Evolutionary conservation across 2,113 vertebrate species (phyloP).

Genomic region (Pampusana beccarii): DNA sequence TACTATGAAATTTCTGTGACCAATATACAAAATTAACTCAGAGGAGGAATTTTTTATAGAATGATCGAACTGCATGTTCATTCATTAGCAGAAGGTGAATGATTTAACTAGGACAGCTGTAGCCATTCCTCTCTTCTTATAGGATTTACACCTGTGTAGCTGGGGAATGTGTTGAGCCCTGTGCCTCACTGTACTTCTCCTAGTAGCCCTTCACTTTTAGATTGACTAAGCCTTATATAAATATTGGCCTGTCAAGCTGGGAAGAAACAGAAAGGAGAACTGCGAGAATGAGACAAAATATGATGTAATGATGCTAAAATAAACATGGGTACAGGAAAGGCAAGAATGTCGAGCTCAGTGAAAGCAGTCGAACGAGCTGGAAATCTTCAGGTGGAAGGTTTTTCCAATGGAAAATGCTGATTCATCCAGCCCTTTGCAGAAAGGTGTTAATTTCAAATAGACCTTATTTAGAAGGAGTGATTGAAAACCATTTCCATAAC

Average conservation of each 20-base stretch:
- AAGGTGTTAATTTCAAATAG: conserved; percentile 53
- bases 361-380: neutral
- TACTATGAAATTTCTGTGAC: neutral
- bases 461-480: conserved; percentile 9
- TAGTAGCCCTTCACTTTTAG: neutral
- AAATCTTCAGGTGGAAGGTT: neutral
- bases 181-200: neutral
- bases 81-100: neutral
- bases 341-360: conserved; percentile 32
- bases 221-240: conserved; percentile 2
- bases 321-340: conserved; percentile 53
- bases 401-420: conserved; percentile 50
- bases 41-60: neutral
- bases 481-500: conserved; percentile 51
- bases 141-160: neutral
- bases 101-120: neutral
- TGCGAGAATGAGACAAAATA: conserved; percentile 30
- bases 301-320: conserved; percentile 39
- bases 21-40: neutral
- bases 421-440: neutral
- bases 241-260: neutral
- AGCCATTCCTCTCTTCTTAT: conserved; percentile 1
- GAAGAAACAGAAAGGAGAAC: conserved; percentile 15
- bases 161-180: neutral
- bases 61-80: neutral